Base-by-base conservation (phyloP, 2,888 invertebrate genomes). In the Eulithis prunata region DNA sequence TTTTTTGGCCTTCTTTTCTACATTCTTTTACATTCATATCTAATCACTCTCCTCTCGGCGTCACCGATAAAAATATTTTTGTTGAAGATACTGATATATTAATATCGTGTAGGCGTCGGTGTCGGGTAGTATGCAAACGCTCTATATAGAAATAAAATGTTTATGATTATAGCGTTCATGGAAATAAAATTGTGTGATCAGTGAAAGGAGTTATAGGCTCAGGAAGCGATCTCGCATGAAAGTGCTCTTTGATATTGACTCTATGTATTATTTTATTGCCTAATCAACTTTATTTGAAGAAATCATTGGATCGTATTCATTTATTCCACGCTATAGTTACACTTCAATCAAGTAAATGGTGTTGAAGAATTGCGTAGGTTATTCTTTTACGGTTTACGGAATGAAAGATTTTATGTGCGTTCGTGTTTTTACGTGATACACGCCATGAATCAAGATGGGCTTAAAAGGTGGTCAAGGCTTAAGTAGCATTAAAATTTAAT, bases 101-200 rank as follows among this genome's bases (percentile, higher is more conserved):
- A 4, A 6, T 32, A 32, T 32, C 32, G 32, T 32, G 32, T 32
- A 4, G 32, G 32, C 3, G 32, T 21, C 21, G 21, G 2, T 21
- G 21, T 21, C 21, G 21, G 21, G 21, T 21, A 21, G 21, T 2
- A 1, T 11, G 41, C 10, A 10, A 41, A 41, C 10, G 41, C 41
- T 10, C 10, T 8, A 3, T 88, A 88, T 83, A 84, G 88, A 81
- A 86, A 89, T 91, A 91, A 91, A 91, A 91, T 85, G 78, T 90
- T 91, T 91, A 90, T 89, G 90, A 89, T 88, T 87, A 90, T 89
- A 81, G 86, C 88, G 81, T 87, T 87, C 88, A 85, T 87, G 86
- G 85, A 88, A 87, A 90, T 90, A 90, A 90, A 91, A 90, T 81
- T 85, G 85, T 86, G 82, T 83, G 83, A 87, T 86, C 86, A 81